phyloP scores from a whole-genome alignment of 2,113 vertebrate species.

The Marmota flaviventris region DNA sequence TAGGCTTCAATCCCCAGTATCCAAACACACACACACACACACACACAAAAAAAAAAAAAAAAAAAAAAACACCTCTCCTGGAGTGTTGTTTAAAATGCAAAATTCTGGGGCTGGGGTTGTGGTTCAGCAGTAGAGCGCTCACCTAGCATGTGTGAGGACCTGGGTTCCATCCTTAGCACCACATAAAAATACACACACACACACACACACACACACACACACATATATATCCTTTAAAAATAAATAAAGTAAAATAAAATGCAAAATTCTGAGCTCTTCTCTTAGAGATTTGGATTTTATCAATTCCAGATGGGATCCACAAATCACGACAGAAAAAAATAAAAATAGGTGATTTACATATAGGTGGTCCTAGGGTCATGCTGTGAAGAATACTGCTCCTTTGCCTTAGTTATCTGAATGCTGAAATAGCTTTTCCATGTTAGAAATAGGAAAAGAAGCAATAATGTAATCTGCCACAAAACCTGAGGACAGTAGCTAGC shows the following conservation, averaged over 20 bases:
- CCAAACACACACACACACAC: too few relatives aligned
- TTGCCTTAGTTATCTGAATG: background rate
- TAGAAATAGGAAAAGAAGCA: background rate
- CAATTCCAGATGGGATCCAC: background rate
- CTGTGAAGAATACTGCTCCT: background rate
- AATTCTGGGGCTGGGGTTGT: background rate
- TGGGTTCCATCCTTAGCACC: too few relatives aligned
- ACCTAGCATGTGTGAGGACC: too few relatives aligned
- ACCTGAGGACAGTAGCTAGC: background rate
- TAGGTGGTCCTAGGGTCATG: background rate
- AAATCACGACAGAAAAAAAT: background rate
- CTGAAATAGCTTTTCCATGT: background rate
- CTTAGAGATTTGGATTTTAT: background rate
- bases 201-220: too few relatives aligned
- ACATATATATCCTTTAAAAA: too few relatives aligned
- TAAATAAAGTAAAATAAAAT: background rate
- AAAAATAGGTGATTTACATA: background rate
- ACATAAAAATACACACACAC: too few relatives aligned
- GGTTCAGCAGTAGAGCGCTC: too few relatives aligned
- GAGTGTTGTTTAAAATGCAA: constrained; percentile 15
- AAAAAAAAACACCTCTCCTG: too few relatives aligned
- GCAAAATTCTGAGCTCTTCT: background rate
- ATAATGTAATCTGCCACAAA: background rate
- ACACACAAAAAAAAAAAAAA: too few relatives aligned
- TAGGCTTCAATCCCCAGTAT: too few relatives aligned